These are phyloP conservation scores for Coregonus ussuriensis DNA, from an alignment of 2,797 vertebrate species.

Conservation along the genomic window DNA sequence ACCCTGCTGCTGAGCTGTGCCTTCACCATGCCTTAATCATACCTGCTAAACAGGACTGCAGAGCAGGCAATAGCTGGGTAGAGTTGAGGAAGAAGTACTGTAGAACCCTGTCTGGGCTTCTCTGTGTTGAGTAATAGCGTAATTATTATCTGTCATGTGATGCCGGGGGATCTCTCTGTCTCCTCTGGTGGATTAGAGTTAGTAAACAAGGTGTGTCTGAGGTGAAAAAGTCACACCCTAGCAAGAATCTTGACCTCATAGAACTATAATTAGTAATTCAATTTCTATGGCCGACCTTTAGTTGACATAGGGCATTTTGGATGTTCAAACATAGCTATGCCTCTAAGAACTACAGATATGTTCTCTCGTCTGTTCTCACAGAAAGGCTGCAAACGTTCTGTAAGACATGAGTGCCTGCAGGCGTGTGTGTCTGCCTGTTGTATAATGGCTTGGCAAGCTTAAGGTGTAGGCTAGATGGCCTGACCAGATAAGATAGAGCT, in stretches of 20 bases:
- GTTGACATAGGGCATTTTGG: background rate
- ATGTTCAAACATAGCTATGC: background rate
- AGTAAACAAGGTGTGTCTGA: constrained; percentile 7
- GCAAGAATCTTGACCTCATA: background rate
- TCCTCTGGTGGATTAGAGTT: background rate
- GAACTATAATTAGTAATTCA: background rate
- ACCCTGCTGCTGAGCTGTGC: background rate
- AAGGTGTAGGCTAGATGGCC: constrained; percentile 22
- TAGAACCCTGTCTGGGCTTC: constrained; percentile 22
- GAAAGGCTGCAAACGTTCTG: background rate
- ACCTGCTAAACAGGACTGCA: constrained; percentile 44
- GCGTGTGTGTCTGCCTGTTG: constrained; percentile 22
- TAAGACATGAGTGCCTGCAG: background rate
- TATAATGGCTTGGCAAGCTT: constrained; percentile 38
- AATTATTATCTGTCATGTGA: constrained; percentile 35
- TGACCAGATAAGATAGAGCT: constrained; percentile 51
- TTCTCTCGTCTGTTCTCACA: background rate
- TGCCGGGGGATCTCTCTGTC: background rate
- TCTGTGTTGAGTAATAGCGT: constrained; percentile 7
- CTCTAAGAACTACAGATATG: background rate
- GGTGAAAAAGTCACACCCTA: background rate
- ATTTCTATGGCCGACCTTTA: background rate
- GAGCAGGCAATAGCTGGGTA: constrained; percentile 32
- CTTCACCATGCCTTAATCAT: background rate
- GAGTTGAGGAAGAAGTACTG: constrained; percentile 7